Base-by-base conservation (phyloP, 2,888 invertebrate genomes). In the Morpho deidamia region DNA sequence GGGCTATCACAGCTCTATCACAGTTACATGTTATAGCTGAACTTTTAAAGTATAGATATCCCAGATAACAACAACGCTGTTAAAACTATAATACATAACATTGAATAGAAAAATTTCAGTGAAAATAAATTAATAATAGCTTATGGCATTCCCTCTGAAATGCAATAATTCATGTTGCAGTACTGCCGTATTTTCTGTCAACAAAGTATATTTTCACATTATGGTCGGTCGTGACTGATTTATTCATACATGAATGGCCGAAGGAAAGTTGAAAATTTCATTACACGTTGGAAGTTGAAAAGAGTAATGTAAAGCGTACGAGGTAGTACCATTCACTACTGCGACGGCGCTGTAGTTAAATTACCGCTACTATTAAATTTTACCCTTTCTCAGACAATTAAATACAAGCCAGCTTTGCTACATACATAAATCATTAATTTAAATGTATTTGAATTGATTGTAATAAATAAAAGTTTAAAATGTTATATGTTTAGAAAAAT, bases 231-330 rank as follows among this genome's bases (percentile, higher is more conserved):
- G 45, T 55, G 54, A 51, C 56, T 60, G 53, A 60, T 51, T 56
- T 58, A 62, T 60, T 58, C 53, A 58, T 59, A 55, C 54, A 50
- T 60, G 59, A 62, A 59, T 63, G 62, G 55, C 52, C 47, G 52
- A 49, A 55, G 57, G 23, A 58, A 63, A 62, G 63, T 57, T 57
- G 58, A 64, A 64, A 64, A 61, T 63, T 63, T 58, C 60, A 60
- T 62, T 60, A 62, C 52, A 55, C 51, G 55, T 49, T 57, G 47
- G 58, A 58, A 56, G 52, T 58, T 60, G 55, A 58, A 62, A 65
- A 60, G 61, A 60, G 58, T 61, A 56, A 64, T 57, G 56, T 58
- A 59, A 60, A 56, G 56, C 61, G 61, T 64, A 60, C 63, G 55
- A 60, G 59, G 62, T 58, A 49, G 64, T 64, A 51, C 65, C 59